phyloP scores from a whole-genome alignment of 2,113 vertebrate species.

The Pipra filicauda region DNA sequence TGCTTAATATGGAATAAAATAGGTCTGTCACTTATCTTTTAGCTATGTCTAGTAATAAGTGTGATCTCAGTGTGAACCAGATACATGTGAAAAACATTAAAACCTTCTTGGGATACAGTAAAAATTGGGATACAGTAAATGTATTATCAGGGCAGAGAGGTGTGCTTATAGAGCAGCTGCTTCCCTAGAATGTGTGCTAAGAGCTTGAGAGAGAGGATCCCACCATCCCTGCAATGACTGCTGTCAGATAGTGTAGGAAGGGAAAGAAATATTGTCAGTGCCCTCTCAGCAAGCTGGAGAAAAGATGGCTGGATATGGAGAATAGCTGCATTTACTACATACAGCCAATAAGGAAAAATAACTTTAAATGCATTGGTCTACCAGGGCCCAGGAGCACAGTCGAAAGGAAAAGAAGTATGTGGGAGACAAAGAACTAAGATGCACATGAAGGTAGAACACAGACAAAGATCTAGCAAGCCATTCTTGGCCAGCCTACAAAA shows the following conservation, averaged over 20 bases:
- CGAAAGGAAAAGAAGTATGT: background rate
- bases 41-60: background rate
- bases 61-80: background rate
- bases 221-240: background rate
- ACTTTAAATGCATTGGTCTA: background rate
- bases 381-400: background rate
- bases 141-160: background rate
- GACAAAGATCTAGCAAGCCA: background rate
- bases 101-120: background rate
- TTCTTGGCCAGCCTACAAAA: background rate
- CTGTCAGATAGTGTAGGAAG: background rate
- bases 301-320: background rate
- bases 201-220: background rate
- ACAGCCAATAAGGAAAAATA: background rate
- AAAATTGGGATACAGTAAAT: background rate
- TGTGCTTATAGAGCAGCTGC: background rate
- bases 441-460: background rate
- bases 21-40: background rate
- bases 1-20: background rate
- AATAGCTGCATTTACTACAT: background rate
- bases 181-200: background rate
- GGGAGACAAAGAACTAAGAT: background rate
- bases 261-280: background rate
- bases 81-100: background rate
- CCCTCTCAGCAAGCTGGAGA: background rate